Percentiles rank a stretch among this genome's conserved stretches.
These are phyloP conservation scores for Argyrosomus regius DNA, from an alignment of 2,797 vertebrate genomes.

Conservation along the genomic window DNA sequence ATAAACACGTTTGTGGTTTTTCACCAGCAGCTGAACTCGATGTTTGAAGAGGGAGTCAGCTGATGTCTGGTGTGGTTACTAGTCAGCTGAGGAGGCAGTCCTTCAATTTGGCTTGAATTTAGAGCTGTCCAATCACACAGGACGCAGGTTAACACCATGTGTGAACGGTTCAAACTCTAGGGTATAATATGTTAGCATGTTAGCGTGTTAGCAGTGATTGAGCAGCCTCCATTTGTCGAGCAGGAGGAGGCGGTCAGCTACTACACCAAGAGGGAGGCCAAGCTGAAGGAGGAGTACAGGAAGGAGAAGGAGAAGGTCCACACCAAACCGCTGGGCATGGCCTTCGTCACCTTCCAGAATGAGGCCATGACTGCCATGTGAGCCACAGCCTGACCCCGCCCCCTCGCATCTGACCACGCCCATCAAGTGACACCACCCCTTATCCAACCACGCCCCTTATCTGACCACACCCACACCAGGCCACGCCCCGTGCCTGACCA, in stretches of 20 bases:
- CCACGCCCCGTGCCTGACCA: background rate
- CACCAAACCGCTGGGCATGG: slow-evolving; percentile 97
- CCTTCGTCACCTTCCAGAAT: slow-evolving; percentile 97
- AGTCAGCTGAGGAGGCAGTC: no score
- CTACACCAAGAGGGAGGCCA: slow-evolving; percentile 94
- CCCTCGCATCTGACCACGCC: background rate
- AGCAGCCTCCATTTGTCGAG: background rate
- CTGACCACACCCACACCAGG: background rate
- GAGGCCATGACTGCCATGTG: slow-evolving; percentile 97
- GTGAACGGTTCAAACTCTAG: no score
- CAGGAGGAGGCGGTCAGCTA: slow-evolving; percentile 96
- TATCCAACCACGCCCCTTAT: background rate
- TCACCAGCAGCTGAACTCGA: no score
- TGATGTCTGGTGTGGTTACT: no score
- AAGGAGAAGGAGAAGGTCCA: slow-evolving; percentile 97
- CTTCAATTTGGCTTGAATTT: no score
- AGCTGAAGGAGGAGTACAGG: slow-evolving; percentile 96
- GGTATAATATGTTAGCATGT: background rate
- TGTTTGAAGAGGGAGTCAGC: no score
- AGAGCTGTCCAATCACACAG: no score
- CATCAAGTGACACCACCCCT: background rate
- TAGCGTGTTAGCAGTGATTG: background rate
- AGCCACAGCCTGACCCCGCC: slow-evolving; percentile 62
- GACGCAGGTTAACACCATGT: no score
- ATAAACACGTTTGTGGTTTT: no score